These are phyloP conservation scores for Salarias fasciatus DNA, from an alignment of 2,797 vertebrate genomes.

Conservation along the genomic window DNA sequence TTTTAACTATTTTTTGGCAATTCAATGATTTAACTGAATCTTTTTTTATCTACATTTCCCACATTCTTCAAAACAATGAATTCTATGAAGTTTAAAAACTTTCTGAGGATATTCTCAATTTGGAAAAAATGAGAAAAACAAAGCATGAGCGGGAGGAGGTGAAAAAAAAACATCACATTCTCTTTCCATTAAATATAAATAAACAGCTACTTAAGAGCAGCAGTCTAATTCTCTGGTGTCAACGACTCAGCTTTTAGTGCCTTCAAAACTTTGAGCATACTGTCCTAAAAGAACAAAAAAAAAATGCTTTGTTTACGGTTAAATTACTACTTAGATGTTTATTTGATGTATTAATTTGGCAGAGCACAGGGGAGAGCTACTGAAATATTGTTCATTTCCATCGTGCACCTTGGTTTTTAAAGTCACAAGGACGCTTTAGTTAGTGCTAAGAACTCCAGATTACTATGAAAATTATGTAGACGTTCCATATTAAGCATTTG, in stretches of 20 bases:
- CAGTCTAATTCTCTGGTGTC: constrained; percentile 5
- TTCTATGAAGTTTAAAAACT: too few species aligned
- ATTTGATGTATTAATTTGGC: not conserved
- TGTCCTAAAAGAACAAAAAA: not conserved
- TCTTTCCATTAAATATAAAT: constrained; percentile 1
- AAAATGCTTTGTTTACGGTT: not conserved
- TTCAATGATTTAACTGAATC: too few species aligned
- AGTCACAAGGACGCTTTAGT: not conserved
- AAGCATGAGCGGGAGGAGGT: too few species aligned
- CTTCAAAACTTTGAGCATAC: not conserved
- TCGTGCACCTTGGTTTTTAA: constrained; percentile 10
- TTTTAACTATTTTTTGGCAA: too few species aligned
- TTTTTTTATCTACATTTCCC: too few species aligned
- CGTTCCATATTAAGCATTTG: constrained; percentile 18
- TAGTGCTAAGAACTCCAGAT: constrained; percentile 8
- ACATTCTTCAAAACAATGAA: too few species aligned
- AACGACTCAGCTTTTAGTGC: constrained; percentile 17
- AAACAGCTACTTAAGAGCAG: constrained; percentile 6
- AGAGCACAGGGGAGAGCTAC: constrained; percentile 9
- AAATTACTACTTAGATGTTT: constrained; percentile 10
- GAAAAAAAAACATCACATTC: too few species aligned
- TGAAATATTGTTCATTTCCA: constrained; percentile 17
- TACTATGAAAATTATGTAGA: constrained; percentile 2
- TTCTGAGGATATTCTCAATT: too few species aligned
- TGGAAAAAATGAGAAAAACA: not conserved